phyloP scores from a whole-genome alignment of 2,113 vertebrate genomes.

The Tragulus kanchil region DNA sequence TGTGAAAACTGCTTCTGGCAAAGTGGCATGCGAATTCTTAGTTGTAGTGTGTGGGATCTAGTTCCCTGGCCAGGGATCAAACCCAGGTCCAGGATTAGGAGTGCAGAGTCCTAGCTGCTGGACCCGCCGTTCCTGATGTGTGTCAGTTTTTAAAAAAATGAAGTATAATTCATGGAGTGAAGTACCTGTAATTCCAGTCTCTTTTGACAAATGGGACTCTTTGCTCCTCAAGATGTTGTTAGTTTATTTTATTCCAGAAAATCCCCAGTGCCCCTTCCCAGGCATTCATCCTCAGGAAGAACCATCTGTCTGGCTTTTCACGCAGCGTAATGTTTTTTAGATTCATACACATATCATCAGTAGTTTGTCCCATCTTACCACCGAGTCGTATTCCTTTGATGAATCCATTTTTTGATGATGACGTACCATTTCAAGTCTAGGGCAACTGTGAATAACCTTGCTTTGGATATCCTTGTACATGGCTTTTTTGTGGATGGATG shows the following conservation, averaged over 20 bases:
- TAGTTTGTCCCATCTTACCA: background rate
- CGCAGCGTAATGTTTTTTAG: background rate
- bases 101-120: background rate
- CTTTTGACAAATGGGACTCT: background rate
- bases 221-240: background rate
- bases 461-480: background rate
- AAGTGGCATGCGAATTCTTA: background rate
- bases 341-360: background rate
- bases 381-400: background rate
- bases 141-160: background rate
- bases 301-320: background rate
- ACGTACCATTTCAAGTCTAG: background rate
- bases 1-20: background rate
- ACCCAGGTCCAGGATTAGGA: background rate
- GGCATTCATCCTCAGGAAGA: background rate
- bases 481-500: background rate
- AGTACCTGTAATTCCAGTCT: background rate
- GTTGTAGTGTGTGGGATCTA: background rate
- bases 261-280: background rate
- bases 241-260: slow-evolving; percentile 19
- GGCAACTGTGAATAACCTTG: background rate
- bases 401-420: background rate
- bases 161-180: background rate
- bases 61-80: background rate
- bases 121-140: background rate